Evolutionary conservation across 2,888 invertebrate species (phyloP).

Genomic region (Girardia tigrina): DNA sequence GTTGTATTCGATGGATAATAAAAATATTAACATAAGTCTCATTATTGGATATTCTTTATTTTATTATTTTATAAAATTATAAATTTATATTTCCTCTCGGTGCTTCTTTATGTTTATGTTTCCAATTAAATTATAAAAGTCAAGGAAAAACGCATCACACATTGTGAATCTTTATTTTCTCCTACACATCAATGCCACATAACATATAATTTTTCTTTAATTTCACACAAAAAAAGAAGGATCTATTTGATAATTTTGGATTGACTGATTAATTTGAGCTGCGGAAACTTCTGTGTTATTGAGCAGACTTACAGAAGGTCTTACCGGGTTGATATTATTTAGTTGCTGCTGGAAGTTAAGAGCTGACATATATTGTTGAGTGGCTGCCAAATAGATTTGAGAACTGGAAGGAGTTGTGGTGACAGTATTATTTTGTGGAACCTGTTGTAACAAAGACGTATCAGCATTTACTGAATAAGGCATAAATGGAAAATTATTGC

Average conservation of each 20-base stretch:
- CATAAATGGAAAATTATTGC: neutral
- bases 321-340: slow-evolving; percentile 14
- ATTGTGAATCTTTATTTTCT: too few species aligned
- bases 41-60: too few species aligned
- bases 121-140: too few species aligned
- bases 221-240: neutral
- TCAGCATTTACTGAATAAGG: neutral
- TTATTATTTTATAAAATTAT: too few species aligned
- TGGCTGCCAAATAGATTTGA: neutral
- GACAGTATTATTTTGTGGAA: neutral
- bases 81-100: too few species aligned
- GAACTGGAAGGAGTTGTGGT: neutral
- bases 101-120: too few species aligned
- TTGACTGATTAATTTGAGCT: neutral
- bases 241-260: neutral
- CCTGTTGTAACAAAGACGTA: neutral
- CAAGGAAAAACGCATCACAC: too few species aligned
- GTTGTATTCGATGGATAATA: too few species aligned
- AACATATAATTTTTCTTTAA: neutral
- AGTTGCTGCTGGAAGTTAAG: slow-evolving; percentile 15
- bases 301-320: neutral
- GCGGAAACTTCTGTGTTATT: slow-evolving; percentile 9
- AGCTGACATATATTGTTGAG: slow-evolving; percentile 14
- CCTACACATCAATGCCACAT: neutral
- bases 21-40: too few species aligned